Percentiles rank a stretch among this genome's conserved stretches.
phyloP scores from a whole-genome alignment of 1,140 invertebrate genomes.

The Neodiprion pinetum region DNA sequence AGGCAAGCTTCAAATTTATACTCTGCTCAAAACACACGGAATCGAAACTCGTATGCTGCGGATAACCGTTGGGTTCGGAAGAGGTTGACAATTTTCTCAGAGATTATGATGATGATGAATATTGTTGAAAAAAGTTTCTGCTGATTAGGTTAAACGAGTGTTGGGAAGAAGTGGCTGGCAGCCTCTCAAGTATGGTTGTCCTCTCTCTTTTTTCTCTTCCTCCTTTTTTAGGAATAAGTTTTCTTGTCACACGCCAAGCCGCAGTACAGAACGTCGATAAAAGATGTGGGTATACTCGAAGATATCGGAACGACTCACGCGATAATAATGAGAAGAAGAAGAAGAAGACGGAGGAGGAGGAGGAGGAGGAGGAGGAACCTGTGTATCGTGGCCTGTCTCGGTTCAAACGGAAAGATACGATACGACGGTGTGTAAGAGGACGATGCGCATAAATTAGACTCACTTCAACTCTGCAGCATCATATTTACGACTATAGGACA shows the following conservation, averaged over 20 bases:
- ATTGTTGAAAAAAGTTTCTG: too few relatives aligned
- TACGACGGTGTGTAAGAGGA: neutral
- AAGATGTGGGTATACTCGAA: neutral
- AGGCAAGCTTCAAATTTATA: too few relatives aligned
- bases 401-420: neutral
- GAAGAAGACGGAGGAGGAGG: neutral
- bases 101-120: too few relatives aligned
- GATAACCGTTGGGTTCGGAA: too few relatives aligned
- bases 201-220: constrained; percentile 11
- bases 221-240: constrained; percentile 9
- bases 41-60: too few relatives aligned
- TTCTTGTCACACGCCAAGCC: neutral
- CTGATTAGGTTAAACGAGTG: too few relatives aligned
- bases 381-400: neutral
- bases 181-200: neutral
- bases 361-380: too few relatives aligned
- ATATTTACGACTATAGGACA: neutral
- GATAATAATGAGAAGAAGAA: neutral
- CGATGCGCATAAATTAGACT: neutral
- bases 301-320: constrained; percentile 5
- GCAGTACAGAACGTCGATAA: neutral
- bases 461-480: neutral
- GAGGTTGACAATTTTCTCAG: too few relatives aligned
- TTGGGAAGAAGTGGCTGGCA: neutral
- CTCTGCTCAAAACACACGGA: too few relatives aligned